Conservation (phyloP, 2,113 vertebrate genomes). For the Zootoca vivipara region DNA sequence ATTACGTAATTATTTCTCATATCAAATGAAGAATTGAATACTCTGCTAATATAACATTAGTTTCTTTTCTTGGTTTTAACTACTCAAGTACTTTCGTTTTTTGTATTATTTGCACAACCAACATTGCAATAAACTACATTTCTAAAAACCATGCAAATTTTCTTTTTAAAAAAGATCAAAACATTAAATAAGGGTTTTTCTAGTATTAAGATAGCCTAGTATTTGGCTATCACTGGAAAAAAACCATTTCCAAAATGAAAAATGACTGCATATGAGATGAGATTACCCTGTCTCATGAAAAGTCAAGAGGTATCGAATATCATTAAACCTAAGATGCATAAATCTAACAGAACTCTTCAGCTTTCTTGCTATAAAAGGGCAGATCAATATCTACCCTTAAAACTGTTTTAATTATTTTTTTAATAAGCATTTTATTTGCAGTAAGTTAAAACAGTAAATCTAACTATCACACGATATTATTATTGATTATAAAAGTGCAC, state of each 20-base stretch:
- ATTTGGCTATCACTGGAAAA: not conserved
- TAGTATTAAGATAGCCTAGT: not conserved
- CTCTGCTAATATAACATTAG: not conserved
- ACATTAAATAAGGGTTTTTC: not conserved
- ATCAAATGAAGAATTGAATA: not conserved
- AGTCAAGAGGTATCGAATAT: not conserved
- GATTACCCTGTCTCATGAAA: not conserved
- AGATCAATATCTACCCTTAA: not conserved
- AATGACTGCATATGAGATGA: not conserved
- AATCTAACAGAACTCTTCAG: not conserved
- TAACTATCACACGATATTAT: constrained; percentile 23
- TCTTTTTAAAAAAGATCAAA: not conserved
- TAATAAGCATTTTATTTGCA: constrained; percentile 6
- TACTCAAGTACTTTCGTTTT: not conserved
- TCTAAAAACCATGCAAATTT: not conserved
- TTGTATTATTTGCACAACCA: not conserved
- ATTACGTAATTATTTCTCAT: not conserved
- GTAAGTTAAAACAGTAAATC: constrained; percentile 28
- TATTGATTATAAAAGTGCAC: not conserved
- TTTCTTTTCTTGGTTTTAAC: constrained; percentile 2
- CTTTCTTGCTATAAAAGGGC: not conserved
- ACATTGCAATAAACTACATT: not conserved
- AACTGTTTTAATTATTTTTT: constrained; percentile 1
- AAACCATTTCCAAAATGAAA: constrained; percentile 24
- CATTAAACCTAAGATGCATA: not conserved